Conservation (phyloP, 37 sponge, comb jelly and placozoan species). For the Aphrocallistes beatrix region DNA sequence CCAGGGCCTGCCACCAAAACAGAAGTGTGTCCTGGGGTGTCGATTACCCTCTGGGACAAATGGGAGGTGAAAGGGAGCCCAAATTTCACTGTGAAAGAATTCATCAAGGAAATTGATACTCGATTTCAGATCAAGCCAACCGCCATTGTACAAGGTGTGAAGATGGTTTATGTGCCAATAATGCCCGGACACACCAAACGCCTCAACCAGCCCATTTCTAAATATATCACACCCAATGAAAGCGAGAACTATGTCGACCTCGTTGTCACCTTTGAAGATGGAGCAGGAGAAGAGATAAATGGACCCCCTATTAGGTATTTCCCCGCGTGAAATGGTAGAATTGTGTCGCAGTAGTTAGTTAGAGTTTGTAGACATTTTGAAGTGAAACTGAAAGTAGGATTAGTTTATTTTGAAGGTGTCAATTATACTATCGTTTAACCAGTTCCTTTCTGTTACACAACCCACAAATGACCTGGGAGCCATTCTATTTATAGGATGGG, state of each 20-base stretch:
- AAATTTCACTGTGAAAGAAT: slow-evolving; percentile 50
- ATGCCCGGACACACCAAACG: slow-evolving; percentile 81
- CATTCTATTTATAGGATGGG: no score
- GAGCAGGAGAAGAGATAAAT: slow-evolving; percentile 33
- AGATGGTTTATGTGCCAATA: slow-evolving; percentile 84
- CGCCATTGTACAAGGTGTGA: slow-evolving; percentile 84
- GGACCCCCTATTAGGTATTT: slow-evolving; percentile 56
- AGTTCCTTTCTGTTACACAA: no score
- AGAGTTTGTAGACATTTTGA: neutral
- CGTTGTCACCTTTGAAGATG: slow-evolving; percentile 51
- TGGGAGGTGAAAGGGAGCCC: slow-evolving; percentile 77
- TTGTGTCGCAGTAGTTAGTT: neutral
- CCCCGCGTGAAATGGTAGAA: neutral
- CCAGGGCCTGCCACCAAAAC: slow-evolving; percentile 64
- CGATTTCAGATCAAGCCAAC: slow-evolving; percentile 48
- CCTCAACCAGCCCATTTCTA: slow-evolving; percentile 45
- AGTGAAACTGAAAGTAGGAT: no score
- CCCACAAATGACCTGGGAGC: no score
- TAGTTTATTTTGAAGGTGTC: neutral
- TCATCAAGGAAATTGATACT: slow-evolving; percentile 47
- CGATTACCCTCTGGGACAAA: slow-evolving; percentile 79
- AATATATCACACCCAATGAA: neutral
- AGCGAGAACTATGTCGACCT: slow-evolving; percentile 53
- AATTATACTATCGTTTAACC: neutral
- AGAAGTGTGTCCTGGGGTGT: slow-evolving; percentile 29